Percentiles rank a stretch among this genome's conserved stretches.
Conservation (phyloP, 2,888 invertebrate genomes). For the Mimas tiliae region DNA sequence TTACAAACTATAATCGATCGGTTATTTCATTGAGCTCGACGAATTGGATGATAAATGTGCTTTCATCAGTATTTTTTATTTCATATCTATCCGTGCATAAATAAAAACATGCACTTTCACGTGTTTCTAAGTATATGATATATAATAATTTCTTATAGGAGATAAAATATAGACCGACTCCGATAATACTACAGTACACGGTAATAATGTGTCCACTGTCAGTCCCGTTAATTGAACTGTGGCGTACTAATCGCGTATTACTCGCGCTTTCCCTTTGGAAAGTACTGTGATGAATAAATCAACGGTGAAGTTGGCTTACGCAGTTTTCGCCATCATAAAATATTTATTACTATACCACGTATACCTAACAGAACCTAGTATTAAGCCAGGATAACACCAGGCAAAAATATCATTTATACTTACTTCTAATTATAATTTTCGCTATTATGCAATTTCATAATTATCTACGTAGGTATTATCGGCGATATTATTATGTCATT, state of each 20-base stretch:
- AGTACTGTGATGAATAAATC: conserved; percentile 63
- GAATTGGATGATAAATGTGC: conserved; percentile 20
- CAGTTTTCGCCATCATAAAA: conserved; percentile 31
- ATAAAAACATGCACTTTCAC: conserved; percentile 8
- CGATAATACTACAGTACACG: background rate
- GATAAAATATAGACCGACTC: background rate
- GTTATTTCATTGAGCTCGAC: conserved; percentile 18
- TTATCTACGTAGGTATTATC: background rate
- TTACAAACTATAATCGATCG: conserved; percentile 24
- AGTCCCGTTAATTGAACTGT: conserved; percentile 73
- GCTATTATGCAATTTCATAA: background rate
- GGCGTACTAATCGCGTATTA: conserved; percentile 70
- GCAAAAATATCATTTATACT: too few species aligned
- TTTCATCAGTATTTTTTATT: conserved; percentile 3
- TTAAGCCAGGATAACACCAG: too few species aligned
- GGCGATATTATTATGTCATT: background rate
- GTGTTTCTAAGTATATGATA: background rate
- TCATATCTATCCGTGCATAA: background rate
- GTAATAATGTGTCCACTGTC: conserved; percentile 19
- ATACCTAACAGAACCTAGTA: too few species aligned
- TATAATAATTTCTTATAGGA: background rate
- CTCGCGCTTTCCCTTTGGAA: conserved; percentile 77
- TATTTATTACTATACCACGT: background rate
- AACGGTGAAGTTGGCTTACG: conserved; percentile 44
- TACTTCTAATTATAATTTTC: background rate